These are phyloP conservation scores for Onthophagus taurus DNA, from an alignment of 1,140 invertebrate species.

Conservation along the genomic window DNA sequence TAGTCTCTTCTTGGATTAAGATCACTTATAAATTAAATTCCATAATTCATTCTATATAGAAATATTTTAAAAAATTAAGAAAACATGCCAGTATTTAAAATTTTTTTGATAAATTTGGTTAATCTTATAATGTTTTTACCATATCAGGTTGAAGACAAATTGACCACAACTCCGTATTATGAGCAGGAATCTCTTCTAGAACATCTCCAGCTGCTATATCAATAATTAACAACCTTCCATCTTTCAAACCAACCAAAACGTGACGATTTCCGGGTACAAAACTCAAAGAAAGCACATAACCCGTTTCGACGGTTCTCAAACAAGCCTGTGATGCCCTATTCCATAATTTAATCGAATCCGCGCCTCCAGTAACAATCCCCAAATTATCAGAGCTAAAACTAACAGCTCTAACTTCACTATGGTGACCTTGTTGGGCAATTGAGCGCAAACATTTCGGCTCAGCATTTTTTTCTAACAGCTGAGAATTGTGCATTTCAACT, in stretches of 20 bases:
- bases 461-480: constrained; percentile 40
- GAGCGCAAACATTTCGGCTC: constrained; percentile 43
- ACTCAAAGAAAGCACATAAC: constrained; percentile 59
- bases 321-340: constrained; percentile 74
- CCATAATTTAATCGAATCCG: constrained; percentile 88
- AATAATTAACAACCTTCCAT: constrained; percentile 76
- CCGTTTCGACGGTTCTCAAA: constrained; percentile 65
- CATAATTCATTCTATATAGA: too few species aligned
- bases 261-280: constrained; percentile 91
- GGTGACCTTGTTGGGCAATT: constrained; percentile 62
- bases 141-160: constrained; percentile 66
- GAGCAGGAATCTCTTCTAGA: constrained; percentile 69
- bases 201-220: constrained; percentile 76
- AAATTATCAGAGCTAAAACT: constrained; percentile 87
- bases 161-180: constrained; percentile 68
- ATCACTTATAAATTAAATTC: too few species aligned
- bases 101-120: too few species aligned
- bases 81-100: too few species aligned
- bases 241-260: constrained; percentile 79
- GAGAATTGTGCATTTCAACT: constrained; percentile 54
- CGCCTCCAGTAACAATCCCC: constrained; percentile 74
- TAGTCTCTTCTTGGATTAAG: too few species aligned
- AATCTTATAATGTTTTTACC: too few species aligned
- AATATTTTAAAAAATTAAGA: too few species aligned
- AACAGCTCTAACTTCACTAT: constrained; percentile 76